Percentiles rank a stretch among this genome's conserved stretches.
phyloP scores from a whole-genome alignment of 2,797 vertebrate genomes.

The Cheirogaleus major region DNA sequence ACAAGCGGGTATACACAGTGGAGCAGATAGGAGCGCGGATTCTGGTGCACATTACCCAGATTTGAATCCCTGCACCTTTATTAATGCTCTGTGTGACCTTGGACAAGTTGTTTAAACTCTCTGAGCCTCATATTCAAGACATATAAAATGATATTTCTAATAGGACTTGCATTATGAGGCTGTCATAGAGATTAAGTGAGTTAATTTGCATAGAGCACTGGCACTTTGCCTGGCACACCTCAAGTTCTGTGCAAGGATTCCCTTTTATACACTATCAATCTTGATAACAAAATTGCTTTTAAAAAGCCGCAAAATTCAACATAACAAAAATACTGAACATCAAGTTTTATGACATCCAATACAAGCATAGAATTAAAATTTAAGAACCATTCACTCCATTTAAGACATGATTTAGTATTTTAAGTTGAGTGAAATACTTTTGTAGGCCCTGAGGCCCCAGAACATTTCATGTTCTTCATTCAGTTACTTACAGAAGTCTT shows the following conservation, averaged over 20 bases:
- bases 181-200: background rate
- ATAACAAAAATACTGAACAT: background rate
- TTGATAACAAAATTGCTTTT: constrained; percentile 24
- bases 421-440: constrained; percentile 20
- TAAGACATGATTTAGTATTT: constrained; percentile 1
- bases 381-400: background rate
- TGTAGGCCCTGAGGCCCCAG: background rate
- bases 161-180: background rate
- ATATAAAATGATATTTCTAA: background rate
- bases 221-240: background rate
- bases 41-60: background rate
- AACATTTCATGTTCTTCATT: constrained; percentile 22
- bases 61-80: background rate
- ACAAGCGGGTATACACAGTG: rapidly evolving
- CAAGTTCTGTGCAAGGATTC: background rate
- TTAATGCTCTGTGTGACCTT: background rate
- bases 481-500: background rate
- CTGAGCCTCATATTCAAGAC: background rate
- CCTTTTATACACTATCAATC: background rate
- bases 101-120: background rate
- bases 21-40: background rate
- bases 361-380: background rate
- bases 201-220: background rate
- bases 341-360: background rate
- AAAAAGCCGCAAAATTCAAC: background rate